Base-by-base conservation (phyloP, 1,140 invertebrate genomes). In the Steinernema feltiae region DNA sequence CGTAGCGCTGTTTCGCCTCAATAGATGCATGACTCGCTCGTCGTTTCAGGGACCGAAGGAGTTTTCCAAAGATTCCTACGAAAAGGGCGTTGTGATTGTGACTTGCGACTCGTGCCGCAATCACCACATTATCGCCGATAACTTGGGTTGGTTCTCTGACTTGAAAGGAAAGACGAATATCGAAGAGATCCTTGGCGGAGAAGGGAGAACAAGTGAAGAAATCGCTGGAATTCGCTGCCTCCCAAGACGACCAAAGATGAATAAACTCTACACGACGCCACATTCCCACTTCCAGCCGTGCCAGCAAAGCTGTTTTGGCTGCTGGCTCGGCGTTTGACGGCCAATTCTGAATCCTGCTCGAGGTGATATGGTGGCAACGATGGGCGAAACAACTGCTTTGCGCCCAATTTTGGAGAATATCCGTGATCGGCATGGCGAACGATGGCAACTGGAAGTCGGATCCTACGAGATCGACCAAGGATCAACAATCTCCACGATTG, bases 321-420 rank as follows among this genome's bases (percentile, higher is more conserved):
- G 86, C 91, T 0, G 94, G 94, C 1, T 94, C 94, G 24, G 92
- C 92, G 30, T 85, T 90, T 1, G 88, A n/a, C n/a, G 93, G 70
- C 90, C 92, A 2, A 86, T 95, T 27, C 81, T 91, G 1, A 90
- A 93, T 88, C 93, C 93, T 48, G 76, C 76, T 15, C 86, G 89
- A 79, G 88, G 88, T 84, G 94, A 98, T 87, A 94, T 96, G 93
- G 93, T 98, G 81, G 93, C 94, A 41, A 92, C 93, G 79, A 89
- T 97, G 73, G 94, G 94, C 1, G 95, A 97, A 89, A 92, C 93
- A 1, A 79, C 79, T 30, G 79, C 79, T n/a, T 70, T 77, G 3
- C 17, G 18, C 15, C 76, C 78, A 12, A 63, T 80, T 2, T 69
- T 80, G n/a, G 48, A 80, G 35, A 74, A 80, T 46, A 80, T 80